phyloP scores from a whole-genome alignment of 2,113 vertebrate species.

The Spermophilus dauricus region DNA sequence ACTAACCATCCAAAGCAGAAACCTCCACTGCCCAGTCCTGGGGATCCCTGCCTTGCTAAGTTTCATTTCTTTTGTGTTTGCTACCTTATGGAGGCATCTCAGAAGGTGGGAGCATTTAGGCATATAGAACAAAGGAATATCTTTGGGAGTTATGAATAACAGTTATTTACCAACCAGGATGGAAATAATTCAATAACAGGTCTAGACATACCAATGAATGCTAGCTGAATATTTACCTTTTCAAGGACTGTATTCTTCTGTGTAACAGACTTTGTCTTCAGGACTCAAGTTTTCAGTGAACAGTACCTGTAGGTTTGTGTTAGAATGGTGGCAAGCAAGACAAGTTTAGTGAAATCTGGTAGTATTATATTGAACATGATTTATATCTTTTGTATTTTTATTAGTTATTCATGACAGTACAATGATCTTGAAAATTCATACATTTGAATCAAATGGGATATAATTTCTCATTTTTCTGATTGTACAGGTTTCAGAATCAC shows the following conservation, averaged over 20 bases:
- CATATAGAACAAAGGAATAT: background rate
- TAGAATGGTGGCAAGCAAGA: background rate
- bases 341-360: background rate
- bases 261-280: background rate
- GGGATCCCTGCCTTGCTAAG: background rate
- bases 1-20: background rate
- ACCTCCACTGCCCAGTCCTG: background rate
- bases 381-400: background rate
- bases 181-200: conserved; percentile 11
- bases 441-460: too few relatives aligned
- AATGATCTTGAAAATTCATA: too few relatives aligned
- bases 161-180: background rate
- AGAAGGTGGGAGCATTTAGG: background rate
- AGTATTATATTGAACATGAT: background rate
- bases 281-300: background rate
- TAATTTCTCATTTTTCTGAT: too few relatives aligned
- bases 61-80: background rate
- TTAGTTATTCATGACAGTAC: too few relatives aligned
- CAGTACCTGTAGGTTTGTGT: background rate
- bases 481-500: too few relatives aligned
- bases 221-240: conserved; percentile 16
- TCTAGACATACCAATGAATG: background rate
- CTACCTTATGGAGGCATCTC: background rate
- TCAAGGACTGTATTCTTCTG: background rate
- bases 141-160: background rate